Conservation (phyloP, 2,113 vertebrate genomes). For the Cyphomyrus plagiostoma region DNA sequence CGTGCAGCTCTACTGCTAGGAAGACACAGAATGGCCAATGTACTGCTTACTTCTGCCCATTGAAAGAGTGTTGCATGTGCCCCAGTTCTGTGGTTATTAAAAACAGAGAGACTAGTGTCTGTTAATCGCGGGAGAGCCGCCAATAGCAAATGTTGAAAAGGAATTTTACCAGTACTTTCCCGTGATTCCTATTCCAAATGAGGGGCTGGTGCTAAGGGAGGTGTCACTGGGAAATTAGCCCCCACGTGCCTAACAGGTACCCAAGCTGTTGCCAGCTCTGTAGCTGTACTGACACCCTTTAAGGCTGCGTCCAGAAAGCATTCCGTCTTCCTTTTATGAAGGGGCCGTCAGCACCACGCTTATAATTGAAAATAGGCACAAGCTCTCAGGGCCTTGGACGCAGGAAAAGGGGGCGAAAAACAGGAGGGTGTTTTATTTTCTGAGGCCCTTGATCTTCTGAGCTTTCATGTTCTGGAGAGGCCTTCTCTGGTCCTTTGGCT, state of each 20-base stretch:
- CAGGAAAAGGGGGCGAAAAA: neutral
- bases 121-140: neutral
- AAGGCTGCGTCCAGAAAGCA: neutral
- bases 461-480: slow-evolving; percentile 25
- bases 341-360: neutral
- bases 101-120: neutral
- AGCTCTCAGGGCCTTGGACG: neutral
- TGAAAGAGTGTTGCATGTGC: neutral
- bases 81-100: neutral
- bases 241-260: neutral
- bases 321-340: neutral
- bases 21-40: neutral
- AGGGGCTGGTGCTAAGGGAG: neutral
- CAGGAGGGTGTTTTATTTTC: slow-evolving; percentile 20
- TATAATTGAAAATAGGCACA: slow-evolving; percentile 1
- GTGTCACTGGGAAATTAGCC: neutral
- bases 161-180: neutral
- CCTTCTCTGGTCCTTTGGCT: neutral
- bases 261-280: neutral
- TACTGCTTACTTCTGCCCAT: neutral
- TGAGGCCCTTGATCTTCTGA: slow-evolving; percentile 5
- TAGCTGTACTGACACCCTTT: neutral
- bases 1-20: neutral
- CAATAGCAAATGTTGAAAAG: neutral
- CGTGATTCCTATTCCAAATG: neutral